Evolutionary conservation across 2,113 vertebrate species (phyloP).

Genomic region (Chionodraco myersi): DNA sequence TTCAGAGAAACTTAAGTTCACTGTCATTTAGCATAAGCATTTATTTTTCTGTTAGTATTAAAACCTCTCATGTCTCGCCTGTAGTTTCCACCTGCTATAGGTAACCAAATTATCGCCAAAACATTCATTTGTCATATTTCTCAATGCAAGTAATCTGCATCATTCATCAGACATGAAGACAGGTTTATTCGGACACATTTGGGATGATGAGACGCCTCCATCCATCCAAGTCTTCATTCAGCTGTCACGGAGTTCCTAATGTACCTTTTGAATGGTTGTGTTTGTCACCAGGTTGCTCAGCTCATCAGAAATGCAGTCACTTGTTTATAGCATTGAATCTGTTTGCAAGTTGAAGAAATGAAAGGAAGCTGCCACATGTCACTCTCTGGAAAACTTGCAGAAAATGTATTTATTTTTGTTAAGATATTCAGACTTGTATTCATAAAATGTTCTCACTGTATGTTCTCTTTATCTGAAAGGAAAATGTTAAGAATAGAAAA

Average conservation of each 20-base stretch:
- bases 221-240: neutral
- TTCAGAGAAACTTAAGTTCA: neutral
- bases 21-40: neutral
- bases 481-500: neutral
- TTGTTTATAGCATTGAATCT: neutral
- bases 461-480: slow-evolving; percentile 15
- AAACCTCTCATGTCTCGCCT: neutral
- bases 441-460: slow-evolving; percentile 14
- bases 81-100: neutral
- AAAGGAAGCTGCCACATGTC: slow-evolving; percentile 7
- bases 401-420: slow-evolving; percentile 57
- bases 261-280: neutral
- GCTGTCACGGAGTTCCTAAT: neutral
- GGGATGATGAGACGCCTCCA: neutral
- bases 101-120: neutral
- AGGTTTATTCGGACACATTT: neutral
- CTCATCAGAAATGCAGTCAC: slow-evolving; percentile 18
- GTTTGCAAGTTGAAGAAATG: slow-evolving; percentile 19
- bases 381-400: neutral
- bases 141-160: neutral
- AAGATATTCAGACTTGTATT: slow-evolving; percentile 23
- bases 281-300: neutral
- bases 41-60: neutral
- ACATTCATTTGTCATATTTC: slow-evolving; percentile 4
- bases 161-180: neutral